A percentile compares a stretch with the other conserved stretches of the same genome.
phyloP scores from a whole-genome alignment of 2,888 invertebrate genomes.

The Trissoscelio sp. region DNA sequence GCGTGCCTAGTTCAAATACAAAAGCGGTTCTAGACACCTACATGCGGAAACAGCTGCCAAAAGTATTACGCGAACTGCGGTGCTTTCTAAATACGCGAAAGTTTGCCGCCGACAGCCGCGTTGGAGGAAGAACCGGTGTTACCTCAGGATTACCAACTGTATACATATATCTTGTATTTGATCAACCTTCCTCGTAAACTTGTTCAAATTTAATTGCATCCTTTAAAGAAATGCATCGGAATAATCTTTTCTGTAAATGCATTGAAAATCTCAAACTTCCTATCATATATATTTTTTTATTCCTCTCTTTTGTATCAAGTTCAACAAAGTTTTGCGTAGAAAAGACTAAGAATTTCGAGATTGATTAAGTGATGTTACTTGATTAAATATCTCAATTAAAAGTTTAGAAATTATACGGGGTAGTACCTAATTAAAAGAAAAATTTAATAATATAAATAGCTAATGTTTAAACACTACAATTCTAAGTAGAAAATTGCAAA shows the following conservation, averaged over 20 bases:
- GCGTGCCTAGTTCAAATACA: constrained; percentile 67
- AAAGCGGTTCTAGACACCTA: constrained; percentile 63
- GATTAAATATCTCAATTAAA: too few species aligned
- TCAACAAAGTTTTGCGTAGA: too few species aligned
- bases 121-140: constrained; percentile 55
- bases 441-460: too few species aligned
- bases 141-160: constrained; percentile 53
- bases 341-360: too few species aligned
- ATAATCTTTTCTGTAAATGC: constrained; percentile 23
- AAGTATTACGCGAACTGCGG: constrained; percentile 76
- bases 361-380: too few species aligned
- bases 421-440: too few species aligned
- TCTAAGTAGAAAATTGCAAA: too few species aligned
- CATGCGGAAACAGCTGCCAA: constrained; percentile 75
- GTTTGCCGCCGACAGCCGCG: constrained; percentile 59
- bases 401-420: too few species aligned
- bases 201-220: constrained; percentile 50
- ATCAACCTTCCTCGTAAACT: constrained; percentile 60
- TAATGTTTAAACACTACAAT: too few species aligned
- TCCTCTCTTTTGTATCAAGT: too few species aligned
- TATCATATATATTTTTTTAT: not conserved
- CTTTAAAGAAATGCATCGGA: constrained; percentile 37
- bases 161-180: constrained; percentile 57
- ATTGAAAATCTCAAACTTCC: not conserved
- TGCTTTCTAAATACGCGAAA: constrained; percentile 72